Conservation (phyloP, 1,140 invertebrate species). For the Ephestia elutella region DNA sequence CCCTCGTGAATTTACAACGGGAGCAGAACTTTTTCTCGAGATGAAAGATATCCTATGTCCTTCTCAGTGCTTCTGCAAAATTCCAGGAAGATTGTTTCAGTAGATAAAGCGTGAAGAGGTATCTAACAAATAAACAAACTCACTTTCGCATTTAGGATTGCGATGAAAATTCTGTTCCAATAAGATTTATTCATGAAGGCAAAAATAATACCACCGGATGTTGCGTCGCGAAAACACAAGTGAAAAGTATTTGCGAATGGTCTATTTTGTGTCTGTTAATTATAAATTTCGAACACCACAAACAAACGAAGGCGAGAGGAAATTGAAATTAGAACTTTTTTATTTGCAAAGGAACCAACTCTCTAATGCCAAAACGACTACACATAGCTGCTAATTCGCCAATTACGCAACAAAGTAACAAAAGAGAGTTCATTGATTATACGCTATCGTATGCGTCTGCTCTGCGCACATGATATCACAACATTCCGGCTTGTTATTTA, state of each 20-base stretch:
- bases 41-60: no score
- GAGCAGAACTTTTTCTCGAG: no score
- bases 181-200: no score
- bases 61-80: no score
- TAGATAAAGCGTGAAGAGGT: no score
- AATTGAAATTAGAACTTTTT: neutral
- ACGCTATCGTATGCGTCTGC: neutral
- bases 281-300: neutral
- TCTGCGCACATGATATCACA: neutral
- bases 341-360: neutral
- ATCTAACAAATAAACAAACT: no score
- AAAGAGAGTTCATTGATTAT: constrained; percentile 4
- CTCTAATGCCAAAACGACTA: neutral
- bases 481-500: constrained; percentile 2
- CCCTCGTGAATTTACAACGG: no score
- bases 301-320: neutral
- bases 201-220: no score
- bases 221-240: neutral
- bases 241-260: neutral
- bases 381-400: neutral
- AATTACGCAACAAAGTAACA: constrained; percentile 3
- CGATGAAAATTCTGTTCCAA: no score
- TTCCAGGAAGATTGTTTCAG: no score
- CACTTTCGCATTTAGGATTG: no score
- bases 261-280: neutral